phyloP scores from a whole-genome alignment of 1,140 invertebrate genomes.

The Ceratitis capitata region DNA sequence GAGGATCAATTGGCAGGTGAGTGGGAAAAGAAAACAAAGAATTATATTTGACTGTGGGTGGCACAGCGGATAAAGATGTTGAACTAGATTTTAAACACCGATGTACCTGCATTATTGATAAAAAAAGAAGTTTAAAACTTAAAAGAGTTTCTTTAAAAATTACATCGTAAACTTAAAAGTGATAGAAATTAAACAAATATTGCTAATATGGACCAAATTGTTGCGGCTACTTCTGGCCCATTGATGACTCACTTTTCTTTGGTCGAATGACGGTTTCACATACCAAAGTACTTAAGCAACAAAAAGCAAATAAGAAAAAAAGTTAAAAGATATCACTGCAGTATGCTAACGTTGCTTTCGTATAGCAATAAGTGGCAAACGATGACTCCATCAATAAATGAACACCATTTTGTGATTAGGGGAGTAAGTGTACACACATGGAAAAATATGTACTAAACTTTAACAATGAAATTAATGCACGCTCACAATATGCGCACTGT shows the following conservation, averaged over 20 bases:
- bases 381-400: slow-evolving; percentile 25
- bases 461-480: background rate
- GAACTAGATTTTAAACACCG: too few relatives aligned
- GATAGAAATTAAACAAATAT: too few relatives aligned
- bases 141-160: background rate
- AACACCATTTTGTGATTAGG: background rate
- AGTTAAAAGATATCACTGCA: background rate
- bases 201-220: too few relatives aligned
- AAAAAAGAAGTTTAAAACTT: too few relatives aligned
- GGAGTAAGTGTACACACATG: background rate
- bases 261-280: background rate
- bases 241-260: background rate
- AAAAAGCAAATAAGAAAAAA: background rate
- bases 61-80: too few relatives aligned
- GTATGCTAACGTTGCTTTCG: background rate
- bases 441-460: background rate
- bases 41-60: background rate
- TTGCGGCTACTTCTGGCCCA: background rate
- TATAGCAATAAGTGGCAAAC: background rate
- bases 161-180: background rate
- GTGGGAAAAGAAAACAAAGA: slow-evolving; percentile 4
- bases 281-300: slow-evolving; percentile 8
- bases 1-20: slow-evolving; percentile 48
- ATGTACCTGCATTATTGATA: too few relatives aligned
- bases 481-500: background rate